Base-by-base conservation (phyloP, 2,888 invertebrate genomes). In the Lasioglossum vierecki region DNA sequence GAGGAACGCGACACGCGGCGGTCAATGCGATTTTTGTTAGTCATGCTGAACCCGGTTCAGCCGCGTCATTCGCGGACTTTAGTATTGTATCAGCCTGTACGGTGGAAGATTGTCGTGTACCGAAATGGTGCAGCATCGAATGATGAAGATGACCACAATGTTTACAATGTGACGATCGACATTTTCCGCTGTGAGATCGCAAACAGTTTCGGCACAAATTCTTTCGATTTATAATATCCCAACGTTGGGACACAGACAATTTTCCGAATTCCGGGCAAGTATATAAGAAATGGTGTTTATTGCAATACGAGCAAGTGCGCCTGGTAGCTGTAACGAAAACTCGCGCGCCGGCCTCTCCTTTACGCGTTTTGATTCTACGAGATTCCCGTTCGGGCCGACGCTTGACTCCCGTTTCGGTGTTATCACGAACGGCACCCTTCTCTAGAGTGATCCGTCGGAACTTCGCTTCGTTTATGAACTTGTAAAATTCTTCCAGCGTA, bases 91-190 rank as follows among this genome's bases (percentile, higher is more conserved):
- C 22, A 0, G n/a, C 35, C 8, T 46, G 22, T 6, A 63, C 15
- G 11, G 41, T 9, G 71, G 39, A 4, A 60, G 41, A 9, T 75
- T 2, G 57, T 4, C 60, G 60, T 26, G 26, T 26, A 6, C 6
- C 6, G 70, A 70, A 41, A n/a, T 70, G 22, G 22, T 70, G 70
- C 11, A 70, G 41, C 70, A 70, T 6, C 22, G 70, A 70, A 70
- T 70, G 70, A 22, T 70, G 70, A n/a, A 22, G 35, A 35, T 3
- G 35, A 2, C 35, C 35, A 35, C 35, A 35, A 35, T 35, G 35
- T 3, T 35, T 35, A 35, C 35, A 35, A 2, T 35, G 35, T 35
- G 35, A 35, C 35, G 35, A 35, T 3, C 35, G 35, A 3, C 53
- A 73, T 11, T 11, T 30, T 73, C 53, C 53, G 4, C 4, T 15